These are phyloP conservation scores for Entosphenus tridentatus DNA, from an alignment of 2,113 vertebrate species.

Conservation along the genomic window DNA sequence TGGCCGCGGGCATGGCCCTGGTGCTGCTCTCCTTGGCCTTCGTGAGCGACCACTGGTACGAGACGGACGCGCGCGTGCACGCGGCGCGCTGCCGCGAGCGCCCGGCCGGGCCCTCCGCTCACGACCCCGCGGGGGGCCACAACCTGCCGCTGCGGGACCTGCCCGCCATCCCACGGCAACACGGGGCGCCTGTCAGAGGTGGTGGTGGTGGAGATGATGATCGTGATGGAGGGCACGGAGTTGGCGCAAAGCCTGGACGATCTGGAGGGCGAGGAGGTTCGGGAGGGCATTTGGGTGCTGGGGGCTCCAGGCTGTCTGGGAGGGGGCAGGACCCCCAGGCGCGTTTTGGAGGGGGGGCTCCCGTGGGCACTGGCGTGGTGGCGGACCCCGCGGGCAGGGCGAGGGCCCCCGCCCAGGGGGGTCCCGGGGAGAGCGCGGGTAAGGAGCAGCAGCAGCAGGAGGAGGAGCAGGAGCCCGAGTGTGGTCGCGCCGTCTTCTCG, in stretches of 20 bases:
- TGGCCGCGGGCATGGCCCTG: neutral
- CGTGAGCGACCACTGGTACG: no score
- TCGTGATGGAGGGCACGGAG: no score
- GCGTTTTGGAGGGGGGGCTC: neutral
- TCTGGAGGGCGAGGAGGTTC: neutral
- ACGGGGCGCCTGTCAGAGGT: no score
- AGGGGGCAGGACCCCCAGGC: conserved; percentile 2
- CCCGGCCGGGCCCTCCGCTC: no score
- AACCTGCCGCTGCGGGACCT: no score
- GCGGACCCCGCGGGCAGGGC: conserved; percentile 12
- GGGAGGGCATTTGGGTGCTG: neutral
- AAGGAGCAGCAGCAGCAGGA: conserved; percentile 22
- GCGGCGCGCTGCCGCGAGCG: no score
- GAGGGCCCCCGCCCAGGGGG: conserved; percentile 14
- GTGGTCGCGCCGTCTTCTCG: conserved; percentile 46
- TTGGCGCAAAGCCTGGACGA: no score
- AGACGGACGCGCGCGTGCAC: no score
- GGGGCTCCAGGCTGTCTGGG: neutral
- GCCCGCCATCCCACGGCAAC: no score
- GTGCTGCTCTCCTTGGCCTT: neutral
- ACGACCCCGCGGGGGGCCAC: no score
- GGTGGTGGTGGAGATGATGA: no score
- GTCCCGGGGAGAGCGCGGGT: conserved; percentile 1
- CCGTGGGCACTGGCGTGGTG: conserved; percentile 9
- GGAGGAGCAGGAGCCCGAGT: conserved; percentile 48